These are phyloP conservation scores for Eucidaris tribuloides DNA, from an alignment of 35 echinoderm and acorn worm species.

Conservation along the genomic window DNA sequence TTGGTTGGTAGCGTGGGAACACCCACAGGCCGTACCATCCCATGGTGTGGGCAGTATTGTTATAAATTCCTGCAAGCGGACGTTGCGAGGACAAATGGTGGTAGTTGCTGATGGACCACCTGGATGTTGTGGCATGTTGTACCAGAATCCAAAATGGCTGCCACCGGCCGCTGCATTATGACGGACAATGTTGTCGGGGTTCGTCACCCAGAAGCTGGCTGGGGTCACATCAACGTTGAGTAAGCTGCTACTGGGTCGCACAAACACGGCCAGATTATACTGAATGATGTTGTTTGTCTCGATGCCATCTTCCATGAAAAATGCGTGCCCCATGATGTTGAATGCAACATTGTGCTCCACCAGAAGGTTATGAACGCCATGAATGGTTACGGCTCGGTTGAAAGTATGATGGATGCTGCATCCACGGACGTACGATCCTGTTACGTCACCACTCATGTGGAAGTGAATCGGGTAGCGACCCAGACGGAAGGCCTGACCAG, in stretches of 20 bases:
- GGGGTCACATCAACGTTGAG: slow-evolving; percentile 81
- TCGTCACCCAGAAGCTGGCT: slow-evolving; percentile 75
- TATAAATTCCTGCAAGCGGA: slow-evolving; percentile 49
- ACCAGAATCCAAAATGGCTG: slow-evolving; percentile 71
- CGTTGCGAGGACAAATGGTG: slow-evolving; percentile 47
- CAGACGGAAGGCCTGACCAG: slow-evolving; percentile 80
- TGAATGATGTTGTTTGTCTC: slow-evolving; percentile 83
- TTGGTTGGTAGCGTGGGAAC: slow-evolving; percentile 53
- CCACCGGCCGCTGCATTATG: slow-evolving; percentile 81
- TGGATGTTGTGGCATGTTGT: slow-evolving; percentile 56
- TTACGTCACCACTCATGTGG: slow-evolving; percentile 71
- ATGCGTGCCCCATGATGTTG: slow-evolving; percentile 78
- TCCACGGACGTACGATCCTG: slow-evolving; percentile 68
- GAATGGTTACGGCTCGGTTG: slow-evolving; percentile 70
- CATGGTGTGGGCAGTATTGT: slow-evolving; percentile 61
- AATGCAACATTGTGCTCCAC: slow-evolving; percentile 82
- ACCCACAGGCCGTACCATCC: slow-evolving; percentile 82
- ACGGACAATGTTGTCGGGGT: slow-evolving; percentile 64
- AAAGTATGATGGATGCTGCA: slow-evolving; percentile 76
- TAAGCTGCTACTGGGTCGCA: slow-evolving; percentile 60
- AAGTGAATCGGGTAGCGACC: slow-evolving; percentile 85
- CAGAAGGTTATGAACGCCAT: slow-evolving; percentile 54
- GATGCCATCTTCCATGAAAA: slow-evolving; percentile 79
- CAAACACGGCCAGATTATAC: slow-evolving; percentile 78
- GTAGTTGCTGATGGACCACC: slow-evolving; percentile 65